A percentile compares a stretch with the other conserved stretches of the same genome.
These are phyloP conservation scores for Tetramorium bicarinatum DNA, from an alignment of 2,888 invertebrate species.

Conservation along the genomic window DNA sequence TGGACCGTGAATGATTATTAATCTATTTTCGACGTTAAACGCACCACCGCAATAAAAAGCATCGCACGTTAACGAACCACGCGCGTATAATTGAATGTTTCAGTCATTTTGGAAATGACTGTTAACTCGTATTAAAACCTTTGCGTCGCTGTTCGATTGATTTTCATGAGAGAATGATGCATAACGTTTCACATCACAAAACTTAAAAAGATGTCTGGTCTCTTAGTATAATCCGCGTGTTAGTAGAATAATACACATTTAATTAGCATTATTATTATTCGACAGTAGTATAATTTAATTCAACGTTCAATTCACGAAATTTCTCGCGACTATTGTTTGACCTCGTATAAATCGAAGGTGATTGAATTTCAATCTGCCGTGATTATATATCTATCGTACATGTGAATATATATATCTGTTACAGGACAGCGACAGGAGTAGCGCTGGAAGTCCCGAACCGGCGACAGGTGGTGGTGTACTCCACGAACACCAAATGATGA, in stretches of 20 bases:
- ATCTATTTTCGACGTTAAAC: constrained; percentile 80
- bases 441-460: constrained; percentile 85
- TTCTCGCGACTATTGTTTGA: constrained; percentile 7
- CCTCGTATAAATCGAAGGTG: constrained; percentile 7
- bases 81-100: constrained; percentile 79
- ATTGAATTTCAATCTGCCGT: constrained; percentile 23
- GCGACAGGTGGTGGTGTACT: constrained; percentile 79
- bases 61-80: constrained; percentile 77
- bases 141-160: constrained; percentile 71
- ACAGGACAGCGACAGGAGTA: constrained; percentile 85
- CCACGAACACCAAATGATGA: constrained; percentile 84
- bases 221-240: constrained; percentile 50
- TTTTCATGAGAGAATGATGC: constrained; percentile 58
- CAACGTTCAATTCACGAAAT: background rate
- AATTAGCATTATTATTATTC: constrained; percentile 9
- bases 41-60: constrained; percentile 77
- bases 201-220: background rate
- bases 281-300: constrained; percentile 1
- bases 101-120: constrained; percentile 73
- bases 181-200: constrained; percentile 44
- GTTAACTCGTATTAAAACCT: constrained; percentile 72
- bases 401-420: constrained; percentile 63
- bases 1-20: constrained; percentile 79
- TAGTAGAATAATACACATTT: constrained; percentile 47
- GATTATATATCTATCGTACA: constrained; percentile 26